Percentiles rank a stretch among this genome's conserved stretches.
phyloP scores from a whole-genome alignment of 2,797 vertebrate genomes.

The Cygnus olor region DNA sequence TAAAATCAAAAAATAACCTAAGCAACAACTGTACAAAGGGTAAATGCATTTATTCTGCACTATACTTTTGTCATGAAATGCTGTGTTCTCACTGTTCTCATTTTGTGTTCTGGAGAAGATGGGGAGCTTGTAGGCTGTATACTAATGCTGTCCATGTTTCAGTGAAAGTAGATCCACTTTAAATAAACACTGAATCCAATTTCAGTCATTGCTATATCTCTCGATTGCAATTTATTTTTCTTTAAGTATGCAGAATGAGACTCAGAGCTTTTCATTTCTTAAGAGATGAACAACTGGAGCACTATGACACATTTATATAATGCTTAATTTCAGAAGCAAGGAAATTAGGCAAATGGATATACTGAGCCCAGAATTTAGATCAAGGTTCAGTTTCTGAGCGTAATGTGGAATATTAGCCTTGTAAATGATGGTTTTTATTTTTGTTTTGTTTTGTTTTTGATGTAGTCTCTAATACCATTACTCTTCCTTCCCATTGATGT shows the following conservation, averaged over 20 bases:
- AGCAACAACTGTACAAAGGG: neutral
- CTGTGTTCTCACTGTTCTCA: neutral
- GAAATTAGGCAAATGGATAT: constrained; percentile 63
- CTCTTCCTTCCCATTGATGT: constrained; percentile 14
- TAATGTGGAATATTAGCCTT: constrained; percentile 44
- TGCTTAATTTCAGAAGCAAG: constrained; percentile 70
- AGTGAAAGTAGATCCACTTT: neutral
- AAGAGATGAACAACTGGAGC: constrained; percentile 55
- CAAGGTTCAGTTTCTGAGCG: constrained; percentile 54
- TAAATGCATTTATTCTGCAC: neutral
- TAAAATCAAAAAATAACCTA: neutral
- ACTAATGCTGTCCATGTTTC: neutral
- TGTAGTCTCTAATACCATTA: constrained; percentile 25
- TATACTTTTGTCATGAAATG: neutral
- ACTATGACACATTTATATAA: constrained; percentile 66
- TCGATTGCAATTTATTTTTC: constrained; percentile 53
- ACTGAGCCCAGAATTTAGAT: constrained; percentile 63
- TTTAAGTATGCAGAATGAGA: constrained; percentile 36
- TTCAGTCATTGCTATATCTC: neutral
- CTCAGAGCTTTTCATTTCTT: constrained; percentile 59
- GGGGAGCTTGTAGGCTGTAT: neutral
- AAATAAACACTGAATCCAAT: constrained; percentile 32
- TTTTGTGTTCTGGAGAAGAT: neutral
- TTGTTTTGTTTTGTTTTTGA: constrained; percentile 40
- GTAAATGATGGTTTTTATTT: constrained; percentile 34